These are phyloP conservation scores for Brachylomia viminalis DNA, from an alignment of 2,888 invertebrate species.

Conservation along the genomic window DNA sequence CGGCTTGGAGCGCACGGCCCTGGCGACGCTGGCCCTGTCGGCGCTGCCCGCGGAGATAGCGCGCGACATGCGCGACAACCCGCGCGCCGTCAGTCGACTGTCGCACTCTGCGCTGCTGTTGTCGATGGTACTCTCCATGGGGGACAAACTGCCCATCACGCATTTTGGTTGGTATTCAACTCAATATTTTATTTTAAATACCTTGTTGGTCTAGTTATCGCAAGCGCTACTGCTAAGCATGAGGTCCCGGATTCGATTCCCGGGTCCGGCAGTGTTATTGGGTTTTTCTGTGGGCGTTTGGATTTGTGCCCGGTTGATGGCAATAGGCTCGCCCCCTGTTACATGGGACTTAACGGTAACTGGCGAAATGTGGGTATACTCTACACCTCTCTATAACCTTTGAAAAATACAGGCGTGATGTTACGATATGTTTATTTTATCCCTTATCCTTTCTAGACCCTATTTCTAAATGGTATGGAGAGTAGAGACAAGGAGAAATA, in stretches of 20 bases:
- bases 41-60: constrained; percentile 97
- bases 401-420: not conserved
- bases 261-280: no score
- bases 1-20: constrained; percentile 94
- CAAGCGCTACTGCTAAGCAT: no score
- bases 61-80: constrained; percentile 95
- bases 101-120: constrained; percentile 95
- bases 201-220: not conserved
- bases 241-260: no score
- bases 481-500: no score
- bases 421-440: not conserved
- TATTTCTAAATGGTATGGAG: no score
- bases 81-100: constrained; percentile 94
- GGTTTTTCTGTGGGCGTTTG: not conserved
- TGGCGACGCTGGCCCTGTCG: constrained; percentile 96
- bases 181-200: not conserved
- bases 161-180: constrained; percentile 93
- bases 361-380: not conserved
- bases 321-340: not conserved
- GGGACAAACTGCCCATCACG: constrained; percentile 96
- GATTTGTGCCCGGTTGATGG: not conserved
- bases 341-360: not conserved
- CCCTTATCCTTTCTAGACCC: not conserved
- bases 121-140: constrained; percentile 97
- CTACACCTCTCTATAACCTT: not conserved